Percentiles rank a stretch among this genome's conserved stretches.
Conservation (phyloP, 2,113 vertebrate species). For the Vombatus ursinus region DNA sequence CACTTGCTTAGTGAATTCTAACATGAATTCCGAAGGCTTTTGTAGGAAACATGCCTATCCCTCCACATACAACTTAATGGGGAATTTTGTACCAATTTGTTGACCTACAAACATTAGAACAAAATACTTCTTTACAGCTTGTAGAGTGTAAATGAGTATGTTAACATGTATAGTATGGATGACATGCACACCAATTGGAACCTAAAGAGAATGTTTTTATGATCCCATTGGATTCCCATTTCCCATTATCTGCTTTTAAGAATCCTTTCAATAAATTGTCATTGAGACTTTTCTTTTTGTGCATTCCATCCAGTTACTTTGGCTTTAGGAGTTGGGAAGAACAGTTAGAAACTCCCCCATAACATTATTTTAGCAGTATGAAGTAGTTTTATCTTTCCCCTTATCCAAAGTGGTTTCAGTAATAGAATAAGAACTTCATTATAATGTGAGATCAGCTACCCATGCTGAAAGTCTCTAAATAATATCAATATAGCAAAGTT, state of each 20-base stretch:
- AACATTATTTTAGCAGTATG: neutral
- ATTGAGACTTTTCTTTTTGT: slow-evolving; percentile 35
- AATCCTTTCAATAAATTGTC: slow-evolving; percentile 65
- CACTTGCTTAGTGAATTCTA: neutral
- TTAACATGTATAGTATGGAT: slow-evolving; percentile 53
- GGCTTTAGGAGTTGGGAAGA: slow-evolving; percentile 31
- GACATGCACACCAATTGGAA: slow-evolving; percentile 49
- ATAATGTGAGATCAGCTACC: neutral
- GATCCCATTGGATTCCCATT: slow-evolving; percentile 44
- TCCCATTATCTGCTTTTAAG: slow-evolving; percentile 63
- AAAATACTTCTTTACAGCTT: slow-evolving; percentile 63
- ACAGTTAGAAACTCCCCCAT: neutral
- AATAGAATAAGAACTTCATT: neutral
- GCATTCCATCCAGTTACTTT: slow-evolving; percentile 34
- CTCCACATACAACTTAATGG: neutral
- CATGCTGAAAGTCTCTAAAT: neutral
- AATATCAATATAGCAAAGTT: neutral
- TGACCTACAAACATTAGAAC: slow-evolving; percentile 34
- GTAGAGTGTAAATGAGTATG: slow-evolving; percentile 61
- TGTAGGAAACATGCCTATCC: neutral
- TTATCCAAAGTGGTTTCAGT: neutral
- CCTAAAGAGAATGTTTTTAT: slow-evolving; percentile 57
- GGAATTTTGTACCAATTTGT: neutral
- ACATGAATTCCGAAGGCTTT: neutral
- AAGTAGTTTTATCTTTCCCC: neutral